Conservation (phyloP, 2,888 invertebrate species). For the Syrphus vitripennis region DNA sequence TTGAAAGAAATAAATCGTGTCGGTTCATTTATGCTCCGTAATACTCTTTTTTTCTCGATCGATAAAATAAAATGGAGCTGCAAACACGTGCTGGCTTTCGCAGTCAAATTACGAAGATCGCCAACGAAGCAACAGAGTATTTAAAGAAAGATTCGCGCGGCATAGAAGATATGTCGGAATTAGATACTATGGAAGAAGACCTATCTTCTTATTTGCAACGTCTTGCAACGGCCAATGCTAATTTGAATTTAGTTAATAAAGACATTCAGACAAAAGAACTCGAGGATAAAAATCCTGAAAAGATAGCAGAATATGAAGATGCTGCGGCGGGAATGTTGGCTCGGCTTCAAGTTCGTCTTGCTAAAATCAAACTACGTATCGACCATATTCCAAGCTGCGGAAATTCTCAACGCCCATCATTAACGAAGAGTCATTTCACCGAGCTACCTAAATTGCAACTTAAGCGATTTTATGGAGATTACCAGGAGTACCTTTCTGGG, state of each 20-base stretch:
- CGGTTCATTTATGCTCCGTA: too few relatives aligned
- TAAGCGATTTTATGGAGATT: too few relatives aligned
- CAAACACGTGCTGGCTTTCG: constrained; percentile 29
- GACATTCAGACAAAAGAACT: constrained; percentile 46
- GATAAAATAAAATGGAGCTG: constrained; percentile 16
- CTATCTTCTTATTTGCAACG: constrained; percentile 1
- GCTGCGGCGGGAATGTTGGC: background rate
- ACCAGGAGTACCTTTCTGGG: too few relatives aligned
- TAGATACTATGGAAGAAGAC: constrained; percentile 4
- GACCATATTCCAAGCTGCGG: background rate
- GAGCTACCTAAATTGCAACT: background rate
- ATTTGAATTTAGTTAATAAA: background rate
- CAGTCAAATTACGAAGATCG: constrained; percentile 21
- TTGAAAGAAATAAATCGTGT: too few relatives aligned
- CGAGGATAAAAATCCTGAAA: constrained; percentile 51
- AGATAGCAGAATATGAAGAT: background rate
- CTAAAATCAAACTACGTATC: background rate
- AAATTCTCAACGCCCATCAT: background rate
- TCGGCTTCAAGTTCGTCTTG: background rate
- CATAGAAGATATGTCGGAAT: background rate
- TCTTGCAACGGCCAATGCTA: background rate
- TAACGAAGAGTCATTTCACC: background rate
- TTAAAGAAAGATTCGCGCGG: background rate
- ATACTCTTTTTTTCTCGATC: too few relatives aligned
- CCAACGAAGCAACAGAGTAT: constrained; percentile 23